These are phyloP conservation scores for Tragulus kanchil DNA, from an alignment of 2,113 vertebrate species.

Conservation along the genomic window DNA sequence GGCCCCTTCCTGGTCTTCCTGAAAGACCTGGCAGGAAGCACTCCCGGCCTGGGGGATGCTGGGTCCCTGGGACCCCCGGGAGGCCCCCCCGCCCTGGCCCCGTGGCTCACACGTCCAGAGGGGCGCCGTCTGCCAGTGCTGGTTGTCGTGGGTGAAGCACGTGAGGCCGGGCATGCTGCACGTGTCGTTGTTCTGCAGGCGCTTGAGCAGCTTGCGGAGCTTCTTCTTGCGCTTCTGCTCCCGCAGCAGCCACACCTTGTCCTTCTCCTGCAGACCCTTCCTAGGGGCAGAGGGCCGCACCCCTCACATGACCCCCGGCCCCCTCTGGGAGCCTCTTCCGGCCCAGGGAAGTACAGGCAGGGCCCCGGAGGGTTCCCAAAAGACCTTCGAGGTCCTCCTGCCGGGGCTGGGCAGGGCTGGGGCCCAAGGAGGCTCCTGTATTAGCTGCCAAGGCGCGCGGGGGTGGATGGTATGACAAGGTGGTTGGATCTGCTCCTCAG, in stretches of 20 bases:
- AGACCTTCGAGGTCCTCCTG: no score
- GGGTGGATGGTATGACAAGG: neutral
- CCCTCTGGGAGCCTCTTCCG: neutral
- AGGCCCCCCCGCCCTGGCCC: rapidly evolving
- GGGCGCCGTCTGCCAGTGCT: constrained; percentile 98
- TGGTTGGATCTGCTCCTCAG: neutral
- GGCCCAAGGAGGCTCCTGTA: neutral
- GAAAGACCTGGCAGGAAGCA: neutral
- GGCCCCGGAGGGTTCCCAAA: no score
- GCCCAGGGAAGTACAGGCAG: neutral
- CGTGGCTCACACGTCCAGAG: constrained; percentile 94
- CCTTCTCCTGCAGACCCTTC: constrained; percentile 92
- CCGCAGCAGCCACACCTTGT: constrained; percentile 94
- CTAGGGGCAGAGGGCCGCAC: constrained; percentile 76
- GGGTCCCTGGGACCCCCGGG: neutral
- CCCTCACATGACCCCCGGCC: neutral
- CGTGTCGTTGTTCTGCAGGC: constrained; percentile 96
- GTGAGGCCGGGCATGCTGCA: constrained; percentile 99
- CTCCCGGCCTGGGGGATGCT: neutral
- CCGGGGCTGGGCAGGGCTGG: neutral
- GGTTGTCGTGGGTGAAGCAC: constrained; percentile 99
- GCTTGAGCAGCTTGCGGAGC: constrained; percentile 95
- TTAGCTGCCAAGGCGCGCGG: neutral
- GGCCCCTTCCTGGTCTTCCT: neutral
- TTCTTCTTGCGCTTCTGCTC: constrained; percentile 97